Conservation (phyloP, 2,113 vertebrate species). For the Gallinago undulata region DNA sequence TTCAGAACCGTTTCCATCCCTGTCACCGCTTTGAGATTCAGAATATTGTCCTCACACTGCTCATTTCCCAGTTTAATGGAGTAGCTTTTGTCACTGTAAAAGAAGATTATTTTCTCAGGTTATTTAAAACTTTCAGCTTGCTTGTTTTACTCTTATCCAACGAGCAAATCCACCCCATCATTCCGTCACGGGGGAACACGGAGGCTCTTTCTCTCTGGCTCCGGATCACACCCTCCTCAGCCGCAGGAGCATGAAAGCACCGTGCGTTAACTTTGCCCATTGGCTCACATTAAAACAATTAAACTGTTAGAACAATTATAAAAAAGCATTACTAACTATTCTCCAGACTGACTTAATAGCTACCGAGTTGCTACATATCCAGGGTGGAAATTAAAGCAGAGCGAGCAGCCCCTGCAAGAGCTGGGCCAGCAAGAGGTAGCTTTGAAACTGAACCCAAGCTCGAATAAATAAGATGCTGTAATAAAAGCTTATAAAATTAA, state of each 20-base stretch:
- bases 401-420: background rate
- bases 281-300: background rate
- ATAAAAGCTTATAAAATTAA: background rate
- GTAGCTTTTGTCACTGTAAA: background rate
- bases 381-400: background rate
- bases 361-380: background rate
- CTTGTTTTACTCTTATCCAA: background rate
- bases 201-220: background rate
- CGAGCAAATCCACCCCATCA: accelerated
- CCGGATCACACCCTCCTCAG: background rate
- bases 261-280: background rate
- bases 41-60: background rate
- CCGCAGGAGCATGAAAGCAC: background rate
- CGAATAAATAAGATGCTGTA: background rate
- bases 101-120: background rate
- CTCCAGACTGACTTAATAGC: background rate
- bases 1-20: background rate
- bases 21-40: background rate
- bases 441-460: background rate
- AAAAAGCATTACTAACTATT: background rate
- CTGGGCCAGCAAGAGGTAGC: background rate
- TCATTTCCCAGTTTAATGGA: background rate
- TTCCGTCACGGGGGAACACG: background rate
- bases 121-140: background rate
- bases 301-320: background rate